These are phyloP conservation scores for Prosapia bicincta DNA, from an alignment of 2,888 invertebrate species.

Conservation along the genomic window DNA sequence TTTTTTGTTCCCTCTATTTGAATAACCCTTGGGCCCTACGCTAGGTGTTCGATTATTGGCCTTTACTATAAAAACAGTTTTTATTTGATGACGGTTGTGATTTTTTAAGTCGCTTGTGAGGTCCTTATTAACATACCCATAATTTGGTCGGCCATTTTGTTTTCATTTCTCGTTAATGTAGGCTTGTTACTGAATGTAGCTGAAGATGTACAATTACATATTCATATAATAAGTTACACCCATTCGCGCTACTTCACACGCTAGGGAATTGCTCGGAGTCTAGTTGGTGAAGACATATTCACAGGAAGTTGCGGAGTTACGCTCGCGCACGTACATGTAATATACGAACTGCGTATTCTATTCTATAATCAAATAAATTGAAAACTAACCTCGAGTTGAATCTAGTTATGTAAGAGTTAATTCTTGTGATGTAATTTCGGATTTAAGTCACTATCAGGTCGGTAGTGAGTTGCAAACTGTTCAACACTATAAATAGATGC, in stretches of 20 bases:
- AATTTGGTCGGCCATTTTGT: conserved; percentile 28
- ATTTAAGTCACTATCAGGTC: too few species aligned
- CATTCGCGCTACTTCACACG: not conserved
- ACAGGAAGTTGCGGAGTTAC: too few species aligned
- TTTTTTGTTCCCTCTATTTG: not conserved
- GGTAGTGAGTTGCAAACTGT: too few species aligned
- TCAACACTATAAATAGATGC: too few species aligned
- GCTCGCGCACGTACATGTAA: too few species aligned
- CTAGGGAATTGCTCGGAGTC: too few species aligned
- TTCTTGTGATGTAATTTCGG: too few species aligned
- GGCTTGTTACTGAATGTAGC: not conserved
- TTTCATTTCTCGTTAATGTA: conserved; percentile 25
- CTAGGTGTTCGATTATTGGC: conserved; percentile 14
- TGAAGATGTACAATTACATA: not conserved
- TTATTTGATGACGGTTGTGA: conserved; percentile 11
- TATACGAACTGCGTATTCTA: too few species aligned
- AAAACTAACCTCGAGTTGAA: too few species aligned
- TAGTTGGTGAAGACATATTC: too few species aligned
- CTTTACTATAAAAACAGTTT: not conserved
- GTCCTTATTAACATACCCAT: conserved; percentile 25
- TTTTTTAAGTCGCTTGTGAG: conserved; percentile 5
- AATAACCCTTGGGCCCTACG: not conserved
- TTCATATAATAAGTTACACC: not conserved
- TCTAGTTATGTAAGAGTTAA: too few species aligned
- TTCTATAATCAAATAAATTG: too few species aligned